These are phyloP conservation scores for Acestrorhynchus altus DNA, from an alignment of 2,797 vertebrate species.

Conservation along the genomic window DNA sequence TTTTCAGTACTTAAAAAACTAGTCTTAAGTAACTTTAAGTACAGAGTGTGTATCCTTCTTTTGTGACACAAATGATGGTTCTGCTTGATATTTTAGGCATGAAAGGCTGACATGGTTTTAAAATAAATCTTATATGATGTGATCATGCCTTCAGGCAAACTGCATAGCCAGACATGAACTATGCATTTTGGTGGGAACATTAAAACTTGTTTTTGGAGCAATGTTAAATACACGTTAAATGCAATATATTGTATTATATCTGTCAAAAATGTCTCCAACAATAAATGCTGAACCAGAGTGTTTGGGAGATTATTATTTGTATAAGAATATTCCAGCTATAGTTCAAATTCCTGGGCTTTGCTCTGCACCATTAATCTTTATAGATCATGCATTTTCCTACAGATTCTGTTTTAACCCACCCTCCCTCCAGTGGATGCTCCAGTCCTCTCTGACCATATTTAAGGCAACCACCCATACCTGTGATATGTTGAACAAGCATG, in stretches of 20 bases:
- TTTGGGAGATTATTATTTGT: background rate
- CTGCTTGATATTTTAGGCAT: slow-evolving; percentile 43
- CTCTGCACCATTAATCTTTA: background rate
- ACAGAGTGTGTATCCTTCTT: slow-evolving; percentile 17
- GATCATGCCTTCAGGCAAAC: background rate
- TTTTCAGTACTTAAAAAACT: slow-evolving; percentile 38
- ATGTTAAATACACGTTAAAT: too few relatives aligned
- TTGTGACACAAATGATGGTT: slow-evolving; percentile 50
- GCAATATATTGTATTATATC: too few relatives aligned
- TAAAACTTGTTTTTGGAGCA: too few relatives aligned
- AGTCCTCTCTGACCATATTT: slow-evolving; percentile 44
- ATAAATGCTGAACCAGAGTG: background rate
- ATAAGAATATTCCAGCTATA: background rate
- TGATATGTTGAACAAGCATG: slow-evolving; percentile 65
- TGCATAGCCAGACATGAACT: background rate
- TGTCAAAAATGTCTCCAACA: background rate
- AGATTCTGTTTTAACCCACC: background rate
- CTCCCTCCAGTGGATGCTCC: slow-evolving; percentile 24
- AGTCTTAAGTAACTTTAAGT: slow-evolving; percentile 55
- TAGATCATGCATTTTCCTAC: background rate
- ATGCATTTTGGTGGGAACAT: background rate
- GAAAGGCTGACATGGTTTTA: slow-evolving; percentile 36
- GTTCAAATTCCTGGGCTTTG: background rate
- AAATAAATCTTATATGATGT: background rate
- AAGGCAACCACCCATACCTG: slow-evolving; percentile 35